Percentiles rank a stretch among this genome's conserved stretches.
Evolutionary conservation across 92 coral and sea anemone genomes (phyloP).

Genomic region (Pocillopora meandrina): DNA sequence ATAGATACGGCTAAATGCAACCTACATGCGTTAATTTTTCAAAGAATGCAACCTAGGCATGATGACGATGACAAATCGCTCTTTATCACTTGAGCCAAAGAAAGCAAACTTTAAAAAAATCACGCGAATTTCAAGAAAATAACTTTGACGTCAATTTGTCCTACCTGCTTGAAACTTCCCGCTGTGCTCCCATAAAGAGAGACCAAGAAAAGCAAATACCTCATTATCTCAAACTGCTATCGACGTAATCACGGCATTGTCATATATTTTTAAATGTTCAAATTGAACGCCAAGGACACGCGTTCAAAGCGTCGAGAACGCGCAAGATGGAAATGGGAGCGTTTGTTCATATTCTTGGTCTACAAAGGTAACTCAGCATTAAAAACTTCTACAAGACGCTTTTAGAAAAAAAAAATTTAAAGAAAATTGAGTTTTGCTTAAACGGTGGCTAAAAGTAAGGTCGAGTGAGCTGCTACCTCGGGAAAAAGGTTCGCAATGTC

Average conservation of each 20-base stretch:
- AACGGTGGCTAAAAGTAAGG: not conserved
- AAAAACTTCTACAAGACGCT: too few species aligned
- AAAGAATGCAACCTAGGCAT: not conserved
- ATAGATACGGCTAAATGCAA: too few species aligned
- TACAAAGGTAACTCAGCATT: too few species aligned
- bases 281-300: not conserved
- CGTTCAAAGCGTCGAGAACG: not conserved
- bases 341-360: too few species aligned
- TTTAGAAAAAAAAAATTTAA: not conserved
- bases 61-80: not conserved
- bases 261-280: not conserved
- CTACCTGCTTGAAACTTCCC: not conserved
- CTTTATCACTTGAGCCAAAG: not conserved
- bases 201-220: not conserved
- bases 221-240: slow-evolving; percentile 13
- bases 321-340: too few species aligned
- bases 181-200: slow-evolving; percentile 4
- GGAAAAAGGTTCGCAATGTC: not conserved
- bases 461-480: slow-evolving; percentile 14
- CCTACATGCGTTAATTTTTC: too few species aligned
- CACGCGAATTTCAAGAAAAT: not conserved
- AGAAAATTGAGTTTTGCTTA: not conserved
- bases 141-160: not conserved
- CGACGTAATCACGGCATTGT: slow-evolving; percentile 1
- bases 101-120: not conserved